These are phyloP conservation scores for Cyprinodon tularosa DNA, from an alignment of 2,113 vertebrate species.

Conservation along the genomic window DNA sequence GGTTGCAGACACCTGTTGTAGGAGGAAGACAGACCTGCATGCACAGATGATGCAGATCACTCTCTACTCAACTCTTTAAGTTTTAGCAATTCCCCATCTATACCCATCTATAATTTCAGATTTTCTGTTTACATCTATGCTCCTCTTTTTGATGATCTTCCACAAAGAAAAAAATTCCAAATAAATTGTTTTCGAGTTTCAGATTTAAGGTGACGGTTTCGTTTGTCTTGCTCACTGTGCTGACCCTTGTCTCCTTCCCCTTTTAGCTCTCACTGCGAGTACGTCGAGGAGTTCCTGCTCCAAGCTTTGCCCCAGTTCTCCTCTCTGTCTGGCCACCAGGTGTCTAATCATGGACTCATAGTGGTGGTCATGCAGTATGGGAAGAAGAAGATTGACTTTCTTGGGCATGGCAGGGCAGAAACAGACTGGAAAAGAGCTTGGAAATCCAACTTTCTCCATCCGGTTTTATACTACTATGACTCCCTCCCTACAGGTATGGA, in stretches of 20 bases:
- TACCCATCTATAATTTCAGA: too few relatives aligned
- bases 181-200: too few relatives aligned
- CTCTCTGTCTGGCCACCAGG: constrained; percentile 82
- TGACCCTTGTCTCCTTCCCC: not conserved
- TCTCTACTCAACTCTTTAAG: too few relatives aligned
- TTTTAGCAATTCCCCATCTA: too few relatives aligned
- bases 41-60: too few relatives aligned
- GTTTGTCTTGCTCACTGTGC: not conserved
- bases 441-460: constrained; percentile 96
- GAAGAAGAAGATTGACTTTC: constrained; percentile 83
- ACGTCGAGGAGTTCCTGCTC: constrained; percentile 91
- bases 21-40: too few relatives aligned
- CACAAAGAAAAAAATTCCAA: too few relatives aligned
- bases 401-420: constrained; percentile 84
- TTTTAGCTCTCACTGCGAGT: constrained; percentile 81
- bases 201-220: too few relatives aligned
- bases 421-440: constrained; percentile 90
- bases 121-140: too few relatives aligned
- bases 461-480: constrained; percentile 93
- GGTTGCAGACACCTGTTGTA: too few relatives aligned
- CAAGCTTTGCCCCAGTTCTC: constrained; percentile 87
- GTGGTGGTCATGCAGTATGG: constrained; percentile 93
- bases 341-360: constrained; percentile 82
- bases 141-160: too few relatives aligned
- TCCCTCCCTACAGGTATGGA: constrained; percentile 86